Conservation (phyloP, 2,113 vertebrate genomes). For the Poeciliopsis retropinna region DNA sequence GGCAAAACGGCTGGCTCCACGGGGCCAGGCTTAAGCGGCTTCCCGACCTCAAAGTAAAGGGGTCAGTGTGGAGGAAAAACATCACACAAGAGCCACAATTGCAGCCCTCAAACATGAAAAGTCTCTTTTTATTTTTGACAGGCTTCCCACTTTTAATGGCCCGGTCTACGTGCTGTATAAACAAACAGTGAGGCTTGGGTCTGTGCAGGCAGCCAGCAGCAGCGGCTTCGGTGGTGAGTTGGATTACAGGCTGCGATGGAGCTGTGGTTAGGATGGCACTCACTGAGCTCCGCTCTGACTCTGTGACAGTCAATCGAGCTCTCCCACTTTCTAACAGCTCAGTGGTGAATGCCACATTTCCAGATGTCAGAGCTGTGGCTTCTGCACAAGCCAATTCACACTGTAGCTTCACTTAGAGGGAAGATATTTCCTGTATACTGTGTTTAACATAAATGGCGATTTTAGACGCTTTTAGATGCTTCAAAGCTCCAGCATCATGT, state of each 20-base stretch:
- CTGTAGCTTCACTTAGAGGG: conserved; percentile 64
- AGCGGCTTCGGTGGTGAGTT: conserved; percentile 77
- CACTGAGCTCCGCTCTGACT: conserved; percentile 66
- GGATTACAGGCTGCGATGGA: conserved; percentile 78
- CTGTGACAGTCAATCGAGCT: conserved; percentile 69
- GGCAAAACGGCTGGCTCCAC: conserved; percentile 63
- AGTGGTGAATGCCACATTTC: conserved; percentile 68
- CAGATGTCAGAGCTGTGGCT: conserved; percentile 75
- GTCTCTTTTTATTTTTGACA: conserved; percentile 82
- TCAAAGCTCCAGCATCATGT: conserved; percentile 12
- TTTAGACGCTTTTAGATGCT: conserved; percentile 36
- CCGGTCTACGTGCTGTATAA: conserved; percentile 74
- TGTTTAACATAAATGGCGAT: conserved; percentile 43
- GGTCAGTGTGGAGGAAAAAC: conserved; percentile 79
- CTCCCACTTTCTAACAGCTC: conserved; percentile 73
- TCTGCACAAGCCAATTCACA: conserved; percentile 48
- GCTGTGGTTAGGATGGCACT: conserved; percentile 75
- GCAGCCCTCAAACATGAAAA: conserved; percentile 83
- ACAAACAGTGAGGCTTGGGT: conserved; percentile 75
- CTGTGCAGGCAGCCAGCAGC: conserved; percentile 68
- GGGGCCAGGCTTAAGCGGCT: conserved; percentile 70
- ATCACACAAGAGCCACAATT: conserved; percentile 83
- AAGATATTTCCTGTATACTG: conserved; percentile 59
- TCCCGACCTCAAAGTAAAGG: conserved; percentile 69
- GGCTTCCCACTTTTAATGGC: conserved; percentile 78